Conservation (phyloP, 2,113 vertebrate species). For the Archocentrus centrarchus region DNA sequence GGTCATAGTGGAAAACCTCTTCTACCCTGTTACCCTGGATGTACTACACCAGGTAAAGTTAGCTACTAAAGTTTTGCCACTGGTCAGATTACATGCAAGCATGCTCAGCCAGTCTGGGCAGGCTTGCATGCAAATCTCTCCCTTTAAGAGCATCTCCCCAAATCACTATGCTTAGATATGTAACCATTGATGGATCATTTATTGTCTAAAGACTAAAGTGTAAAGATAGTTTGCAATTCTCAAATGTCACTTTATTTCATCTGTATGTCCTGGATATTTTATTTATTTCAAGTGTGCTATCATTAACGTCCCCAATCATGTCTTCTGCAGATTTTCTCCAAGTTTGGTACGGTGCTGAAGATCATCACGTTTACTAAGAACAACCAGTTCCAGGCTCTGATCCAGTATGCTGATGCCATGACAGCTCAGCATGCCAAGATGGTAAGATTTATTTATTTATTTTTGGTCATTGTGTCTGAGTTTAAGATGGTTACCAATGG, state of each 20-base stretch:
- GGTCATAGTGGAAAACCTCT: slow-evolving; percentile 97
- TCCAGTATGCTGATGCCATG: slow-evolving; percentile 92
- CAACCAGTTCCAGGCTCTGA: slow-evolving; percentile 95
- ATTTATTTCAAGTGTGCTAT: background rate
- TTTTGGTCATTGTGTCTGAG: background rate
- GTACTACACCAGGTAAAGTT: slow-evolving; percentile 93
- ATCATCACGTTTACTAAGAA: slow-evolving; percentile 99
- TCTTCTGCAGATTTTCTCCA: slow-evolving; percentile 92
- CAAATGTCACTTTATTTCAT: background rate
- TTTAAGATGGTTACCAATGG: background rate
- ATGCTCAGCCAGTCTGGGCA: background rate
- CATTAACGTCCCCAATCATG: background rate
- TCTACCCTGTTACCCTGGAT: slow-evolving; percentile 97
- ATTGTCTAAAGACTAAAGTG: background rate
- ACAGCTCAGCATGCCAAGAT: slow-evolving; percentile 95
- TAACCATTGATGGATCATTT: background rate
- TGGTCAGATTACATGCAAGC: background rate
- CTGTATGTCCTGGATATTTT: no score
- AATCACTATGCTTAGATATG: background rate
- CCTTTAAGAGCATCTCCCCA: background rate
- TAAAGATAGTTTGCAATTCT: background rate
- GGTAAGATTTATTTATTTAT: slow-evolving; percentile 77
- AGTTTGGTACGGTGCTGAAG: slow-evolving; percentile 95
- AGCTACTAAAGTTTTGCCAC: background rate
- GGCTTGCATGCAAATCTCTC: no score